Evolutionary conservation across 2,113 vertebrate species (phyloP).

Genomic region (Grammomys surdaster): DNA sequence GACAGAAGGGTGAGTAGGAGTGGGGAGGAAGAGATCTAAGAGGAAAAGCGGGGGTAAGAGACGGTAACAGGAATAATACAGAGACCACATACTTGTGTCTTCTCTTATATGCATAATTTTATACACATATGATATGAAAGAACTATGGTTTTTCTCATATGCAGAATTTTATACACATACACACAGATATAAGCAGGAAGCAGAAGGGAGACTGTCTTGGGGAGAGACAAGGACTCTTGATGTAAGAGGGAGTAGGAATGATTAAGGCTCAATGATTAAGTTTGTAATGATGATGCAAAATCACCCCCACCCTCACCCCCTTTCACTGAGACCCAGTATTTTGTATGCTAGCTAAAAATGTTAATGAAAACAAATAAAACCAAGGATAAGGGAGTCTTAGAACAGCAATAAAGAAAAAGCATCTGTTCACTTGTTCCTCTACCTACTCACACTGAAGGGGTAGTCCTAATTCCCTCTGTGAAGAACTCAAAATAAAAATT

Average conservation of each 20-base stretch:
- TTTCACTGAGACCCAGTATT: not conserved
- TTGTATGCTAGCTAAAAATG: not conserved
- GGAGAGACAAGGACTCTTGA: not conserved
- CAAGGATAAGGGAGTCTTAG: slow-evolving; percentile 17
- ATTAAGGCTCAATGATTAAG: not conserved
- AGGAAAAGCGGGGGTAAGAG: not conserved
- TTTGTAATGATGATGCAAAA: not conserved
- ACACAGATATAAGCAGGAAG: not conserved
- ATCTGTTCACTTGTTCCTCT: not conserved
- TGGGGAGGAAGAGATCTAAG: not conserved
- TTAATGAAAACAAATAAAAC: not conserved
- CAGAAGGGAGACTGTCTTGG: not conserved
- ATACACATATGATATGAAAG: not conserved
- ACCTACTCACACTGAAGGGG: not conserved
- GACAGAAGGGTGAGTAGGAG: not conserved
- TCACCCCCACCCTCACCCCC: not conserved
- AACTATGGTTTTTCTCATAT: not conserved
- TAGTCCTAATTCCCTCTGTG: not conserved
- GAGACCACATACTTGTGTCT: not conserved
- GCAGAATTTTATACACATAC: not conserved
- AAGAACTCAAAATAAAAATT: not conserved
- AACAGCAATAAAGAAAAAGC: not conserved
- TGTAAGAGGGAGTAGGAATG: not conserved
- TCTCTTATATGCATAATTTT: not conserved
- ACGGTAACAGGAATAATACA: not conserved